Percentiles rank a stretch among this genome's conserved stretches.
phyloP scores from a whole-genome alignment of 92 coral and sea anemone genomes.

The Epizoanthus rinbou region DNA sequence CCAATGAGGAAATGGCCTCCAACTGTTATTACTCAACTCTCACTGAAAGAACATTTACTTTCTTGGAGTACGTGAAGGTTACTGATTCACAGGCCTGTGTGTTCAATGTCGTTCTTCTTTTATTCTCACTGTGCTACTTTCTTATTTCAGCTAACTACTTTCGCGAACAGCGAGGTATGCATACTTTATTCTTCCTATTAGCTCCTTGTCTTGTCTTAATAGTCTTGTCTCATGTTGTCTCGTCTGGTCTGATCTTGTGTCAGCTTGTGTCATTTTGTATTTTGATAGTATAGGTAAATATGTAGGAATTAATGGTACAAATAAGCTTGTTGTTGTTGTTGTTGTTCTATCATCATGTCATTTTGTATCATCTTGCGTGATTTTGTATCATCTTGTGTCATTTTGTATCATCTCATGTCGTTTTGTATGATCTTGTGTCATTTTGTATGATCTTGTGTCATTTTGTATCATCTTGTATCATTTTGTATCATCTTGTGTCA shows the following conservation, averaged over 20 bases:
- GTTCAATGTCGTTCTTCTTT: background rate
- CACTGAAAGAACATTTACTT: background rate
- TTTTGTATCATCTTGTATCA: background rate
- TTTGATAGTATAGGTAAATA: too few relatives aligned
- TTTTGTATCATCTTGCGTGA: too few relatives aligned
- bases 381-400: background rate
- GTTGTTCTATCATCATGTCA: too few relatives aligned
- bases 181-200: background rate
- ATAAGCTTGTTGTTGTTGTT: too few relatives aligned
- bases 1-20: too few relatives aligned
- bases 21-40: background rate
- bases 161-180: constrained; percentile 30
- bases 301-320: too few relatives aligned
- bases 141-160: constrained; percentile 21
- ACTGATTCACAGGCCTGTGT: background rate
- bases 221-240: background rate
- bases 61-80: background rate
- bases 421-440: background rate
- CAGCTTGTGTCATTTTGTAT: background rate
- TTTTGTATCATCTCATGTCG: background rate
- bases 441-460: background rate
- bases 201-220: background rate
- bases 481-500: background rate
- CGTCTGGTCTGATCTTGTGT: background rate
- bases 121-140: background rate